Base-by-base conservation (phyloP, 2,113 vertebrate genomes). In the Cyprinodon brontotheroides region DNA sequence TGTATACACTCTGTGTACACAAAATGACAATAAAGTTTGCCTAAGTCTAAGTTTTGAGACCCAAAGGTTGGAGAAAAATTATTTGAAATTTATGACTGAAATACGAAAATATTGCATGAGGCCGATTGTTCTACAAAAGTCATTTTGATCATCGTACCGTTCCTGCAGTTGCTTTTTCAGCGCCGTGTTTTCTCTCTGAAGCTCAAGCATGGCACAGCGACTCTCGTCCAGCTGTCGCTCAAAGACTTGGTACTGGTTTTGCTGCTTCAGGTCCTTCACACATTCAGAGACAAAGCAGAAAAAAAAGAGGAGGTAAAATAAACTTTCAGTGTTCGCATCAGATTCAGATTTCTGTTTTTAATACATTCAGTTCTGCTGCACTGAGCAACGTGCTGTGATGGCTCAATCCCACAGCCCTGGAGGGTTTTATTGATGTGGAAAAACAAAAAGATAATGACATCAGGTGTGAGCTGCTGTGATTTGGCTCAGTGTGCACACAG, bases 161-260 rank as follows among this genome's bases (percentile, higher is more conserved):
- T 93, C 90, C 65, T 93, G 93, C 68, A 96, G 80, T 0, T 93
- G 89, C 53, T 96, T 95, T 88, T 93, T 95, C 65, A 97, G 91
- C 45, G 94, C 80, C 0, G 94, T 74, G 61, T 97, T 97, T 84
- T 98, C 96, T 79, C 95, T 94, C 88, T 91, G 90, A 43, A 97
- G 94, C 65, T 92, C 85, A 36, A 93, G 78, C 40, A 95, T 92
- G 78, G 96, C 94, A 57, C 81, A 93, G 71, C 92, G 94, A 68
- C 92, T 94, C 89, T 94, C 94, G 60, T 95, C 95, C 40, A 95
- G 86, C 75, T 95, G 89, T 57, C 93, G 88, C 4, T 93, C 93
- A 71, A 95, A 94, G 69, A 95, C 95, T 88, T 93, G 94, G 38
- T 95, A 87, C 86, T 94, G 94, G 87, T 91, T 95, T 72, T 94